Base-by-base conservation (phyloP, 1,140 invertebrate species). In the Cyclina sinensis region DNA sequence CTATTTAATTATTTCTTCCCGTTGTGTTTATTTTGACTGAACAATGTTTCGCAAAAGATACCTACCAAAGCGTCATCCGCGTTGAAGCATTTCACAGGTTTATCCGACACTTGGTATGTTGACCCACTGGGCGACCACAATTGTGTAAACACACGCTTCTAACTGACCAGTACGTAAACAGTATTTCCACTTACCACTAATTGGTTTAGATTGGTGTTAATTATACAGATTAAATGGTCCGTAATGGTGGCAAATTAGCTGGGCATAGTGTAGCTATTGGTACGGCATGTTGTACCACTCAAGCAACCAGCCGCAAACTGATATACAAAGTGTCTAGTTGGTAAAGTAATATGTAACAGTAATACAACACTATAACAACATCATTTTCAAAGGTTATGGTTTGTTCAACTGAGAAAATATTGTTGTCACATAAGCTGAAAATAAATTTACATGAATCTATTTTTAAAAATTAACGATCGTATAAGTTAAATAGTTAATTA, bases 151-250 rank as follows among this genome's bases (percentile, higher is more conserved):
- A 78, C 16, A 18, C 21, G 1, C 74, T 14, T 27, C 46, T 18
- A 32, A 5, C 16, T 78, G 74, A 37, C 74, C 54, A n/a, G 48
- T 78, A 78, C 14, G 18, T 46, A 78, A 78, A 78, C 74, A 78
- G 27, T 30, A 37, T n/a, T 32, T 51, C 74, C 46, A 78, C 74
- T 78, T 48, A 16, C 5, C 18, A 37, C 46, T 57, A 78, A 78
- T 78, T 78, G 46, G 74, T 24, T 35, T 12, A 78, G 46, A 78
- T 70, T 78, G 74, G 74, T 78, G 74, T 51, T 78, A 78, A 78
- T 78, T 78, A 78, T 78, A 51, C 74, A 35, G 1, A 32, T 54
- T 78, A 30, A 78, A 78, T 78, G 43, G 27, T 48, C 74, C 46
- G 74, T 78, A 78, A 78, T 78, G 74, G 74, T 30, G 30, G 30